Percentiles rank a stretch among this genome's conserved stretches.
Evolutionary conservation across 2,888 invertebrate genomes (phyloP).

Genomic region (Tetragonula carbonaria): DNA sequence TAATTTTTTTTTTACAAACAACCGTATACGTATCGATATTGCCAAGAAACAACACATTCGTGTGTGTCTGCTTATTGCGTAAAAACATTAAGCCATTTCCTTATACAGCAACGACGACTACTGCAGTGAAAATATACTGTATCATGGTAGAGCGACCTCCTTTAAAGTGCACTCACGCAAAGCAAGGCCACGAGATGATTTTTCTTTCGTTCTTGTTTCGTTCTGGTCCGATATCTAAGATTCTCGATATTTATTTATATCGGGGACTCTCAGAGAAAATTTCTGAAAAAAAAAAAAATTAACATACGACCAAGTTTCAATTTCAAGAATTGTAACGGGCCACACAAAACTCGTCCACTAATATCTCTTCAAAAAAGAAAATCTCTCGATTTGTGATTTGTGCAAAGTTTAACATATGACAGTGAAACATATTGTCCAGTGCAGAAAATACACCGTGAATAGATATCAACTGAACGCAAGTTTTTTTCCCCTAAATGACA

Average conservation of each 20-base stretch:
- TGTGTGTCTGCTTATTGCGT: slow-evolving; percentile 30
- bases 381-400: no score
- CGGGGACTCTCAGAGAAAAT: background rate
- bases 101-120: slow-evolving; percentile 40
- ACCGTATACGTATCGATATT: background rate
- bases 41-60: background rate
- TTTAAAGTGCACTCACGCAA: slow-evolving; percentile 22
- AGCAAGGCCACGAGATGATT: slow-evolving; percentile 23
- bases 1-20: slow-evolving; percentile 23
- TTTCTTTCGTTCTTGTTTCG: background rate
- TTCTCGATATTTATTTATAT: background rate
- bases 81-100: slow-evolving; percentile 37
- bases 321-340: no score
- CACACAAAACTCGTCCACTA: no score
- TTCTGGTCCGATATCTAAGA: background rate
- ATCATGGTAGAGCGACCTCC: slow-evolving; percentile 5
- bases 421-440: no score
- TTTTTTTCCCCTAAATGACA: no score
- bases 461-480: no score
- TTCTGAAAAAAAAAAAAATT: background rate
- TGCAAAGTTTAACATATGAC: no score
- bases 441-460: no score
- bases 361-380: no score
- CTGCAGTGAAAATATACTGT: slow-evolving; percentile 12
- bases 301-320: no score